phyloP scores from a whole-genome alignment of 1,140 invertebrate species.

The Drosophila paulistorum region DNA sequence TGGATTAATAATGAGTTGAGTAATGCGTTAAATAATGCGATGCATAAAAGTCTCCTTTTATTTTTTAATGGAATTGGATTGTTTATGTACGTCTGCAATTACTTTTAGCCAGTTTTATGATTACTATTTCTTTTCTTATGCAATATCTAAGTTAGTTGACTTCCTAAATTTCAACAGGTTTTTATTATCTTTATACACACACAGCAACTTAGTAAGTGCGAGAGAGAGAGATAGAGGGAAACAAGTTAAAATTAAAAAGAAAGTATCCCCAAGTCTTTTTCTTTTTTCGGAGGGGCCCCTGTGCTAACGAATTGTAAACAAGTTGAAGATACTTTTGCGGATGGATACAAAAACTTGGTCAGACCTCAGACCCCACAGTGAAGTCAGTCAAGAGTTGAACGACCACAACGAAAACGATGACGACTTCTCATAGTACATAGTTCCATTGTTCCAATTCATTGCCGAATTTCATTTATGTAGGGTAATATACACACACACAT shows the following conservation, averaged over 20 bases:
- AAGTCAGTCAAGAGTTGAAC: constrained; percentile 59
- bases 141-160: constrained; percentile 1
- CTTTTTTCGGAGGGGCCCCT: not conserved
- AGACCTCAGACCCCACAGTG: constrained; percentile 23
- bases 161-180: constrained; percentile 19
- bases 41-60: too few relatives aligned
- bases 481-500: not conserved
- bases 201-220: not conserved
- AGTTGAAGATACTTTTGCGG: constrained; percentile 27
- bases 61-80: too few relatives aligned
- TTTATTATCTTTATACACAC: not conserved
- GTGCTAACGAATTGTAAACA: constrained; percentile 63
- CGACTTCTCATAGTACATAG: not conserved
- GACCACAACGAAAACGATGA: constrained; percentile 47
- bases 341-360: constrained; percentile 61
- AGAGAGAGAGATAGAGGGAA: constrained; percentile 24
- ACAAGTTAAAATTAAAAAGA: constrained; percentile 76
- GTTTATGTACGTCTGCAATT: too few relatives aligned
- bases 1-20: too few relatives aligned
- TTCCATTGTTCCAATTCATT: constrained; percentile 4
- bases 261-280: constrained; percentile 45
- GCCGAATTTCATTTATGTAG: not conserved
- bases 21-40: too few relatives aligned
- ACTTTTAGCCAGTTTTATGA: not conserved
- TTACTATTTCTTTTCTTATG: constrained; percentile 3